Base-by-base conservation (phyloP, 64 coral and sea anemone species). In the Actinia tenebrosa region DNA sequence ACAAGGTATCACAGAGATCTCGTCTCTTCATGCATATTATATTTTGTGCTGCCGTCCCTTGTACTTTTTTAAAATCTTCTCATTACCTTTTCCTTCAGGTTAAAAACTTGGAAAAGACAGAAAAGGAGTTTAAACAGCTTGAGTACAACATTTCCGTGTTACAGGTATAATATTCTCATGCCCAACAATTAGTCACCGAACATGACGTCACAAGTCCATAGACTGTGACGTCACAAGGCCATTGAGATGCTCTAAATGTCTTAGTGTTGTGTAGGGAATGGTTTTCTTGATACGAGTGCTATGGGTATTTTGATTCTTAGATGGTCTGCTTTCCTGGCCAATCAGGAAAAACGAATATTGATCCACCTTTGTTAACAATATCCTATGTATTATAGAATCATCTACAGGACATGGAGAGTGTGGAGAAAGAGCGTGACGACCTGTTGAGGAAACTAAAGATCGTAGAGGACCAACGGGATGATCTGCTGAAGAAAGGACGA, bases 61-160 rank as follows among this genome's bases (percentile, higher is more conserved):
- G 60, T 61, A 2, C 15, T 23, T 7, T 66, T 7, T 6, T 66
- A 22, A 66, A 23, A n/a, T 14, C 25, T 14, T 75, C 10, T 30
- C 9, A 30, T 14, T 75, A 11, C 69, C 42, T 75, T 42, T 13
- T 45, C 63, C 86, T 83, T 66, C 43, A 95, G 94, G 88, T 96
- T 25, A 96, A 96, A 69, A 96, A 96, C 77, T 88, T 96, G 15
- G 91, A 96, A 79, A 96, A 87, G 60, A 92, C 91, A 17, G 94
- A 96, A 52, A 96, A 87, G 53, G 94, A 96, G 62, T 96, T 96
- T 43, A 89, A 93, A 45, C 88, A 92, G 45, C 80, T 96, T 45
- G 94, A 96, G 50, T 83, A 93, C 44, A 96, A 93, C 60, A 93
- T 96, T 61, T 84, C 91, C 45, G 56, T 89, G 42, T 86, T 96